Base-by-base conservation (phyloP, 2,888 invertebrate species). In the Drosophila subsilvestris region DNA sequence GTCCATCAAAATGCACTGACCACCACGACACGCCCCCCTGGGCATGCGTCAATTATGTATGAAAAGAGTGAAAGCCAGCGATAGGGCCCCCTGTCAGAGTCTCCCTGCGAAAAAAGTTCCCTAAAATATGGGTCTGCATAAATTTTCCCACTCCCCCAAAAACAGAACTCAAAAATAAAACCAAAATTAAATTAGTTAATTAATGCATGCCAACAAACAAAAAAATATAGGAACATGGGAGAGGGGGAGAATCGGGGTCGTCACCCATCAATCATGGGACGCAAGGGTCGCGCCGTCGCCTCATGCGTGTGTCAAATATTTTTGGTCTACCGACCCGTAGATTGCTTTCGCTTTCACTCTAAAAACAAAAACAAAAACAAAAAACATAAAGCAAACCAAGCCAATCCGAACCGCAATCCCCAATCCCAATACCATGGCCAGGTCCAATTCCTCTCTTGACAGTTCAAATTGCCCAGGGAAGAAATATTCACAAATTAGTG, bases 161-260 rank as follows among this genome's bases (percentile, higher is more conserved):
- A 67, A 20, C 51, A 53, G 62, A 79, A 74, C 74, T 62, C 66
- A 17, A 69, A 65, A 78, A 69, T 71, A 76, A 78, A 63, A 49
- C 62, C 65, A 59, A 85, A 86, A 86, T 75, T 77, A 86, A 88
- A 88, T 85, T 88, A 86, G 89, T 80, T 88, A 88, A 85, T 88
- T 86, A 85, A 85, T 85, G 89, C 87, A 80, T 73, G 72, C 60
- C 68, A 71, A 73, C 66, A 74, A 53, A 62, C 58, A 49, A 56
- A 49, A 29, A 29, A 53, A 20, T 2, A 14, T 2, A 50, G 44
- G 42, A 22, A 3, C 8, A 8, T 58, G 17, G 54, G 63, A 62
- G 71, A 22, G 45, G 7, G 18, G 20, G 17, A 25, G 56, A 37
- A 56, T 57, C 51, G 75, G 86, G 82, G 86, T 76, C 74, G 86